These are phyloP conservation scores for Echinometra lucunter DNA, from an alignment of 53 echinoderm and acorn worm genomes.

Conservation along the genomic window DNA sequence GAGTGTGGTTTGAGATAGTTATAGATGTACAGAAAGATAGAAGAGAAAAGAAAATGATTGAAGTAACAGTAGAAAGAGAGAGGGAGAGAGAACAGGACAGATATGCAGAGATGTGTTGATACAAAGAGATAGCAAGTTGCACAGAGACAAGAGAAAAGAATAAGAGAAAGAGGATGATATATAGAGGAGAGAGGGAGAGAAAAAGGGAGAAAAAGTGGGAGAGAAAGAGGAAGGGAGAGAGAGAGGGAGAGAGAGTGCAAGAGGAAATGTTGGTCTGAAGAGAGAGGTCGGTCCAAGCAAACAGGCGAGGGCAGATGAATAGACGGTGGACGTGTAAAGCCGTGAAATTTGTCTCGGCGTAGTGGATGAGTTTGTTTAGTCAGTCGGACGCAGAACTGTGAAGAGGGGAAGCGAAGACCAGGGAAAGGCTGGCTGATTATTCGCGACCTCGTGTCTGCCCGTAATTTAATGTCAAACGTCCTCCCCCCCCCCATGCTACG, in stretches of 20 bases:
- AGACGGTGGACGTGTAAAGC: slow-evolving; percentile 41
- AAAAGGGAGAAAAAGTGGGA: not conserved
- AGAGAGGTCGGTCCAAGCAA: not conserved
- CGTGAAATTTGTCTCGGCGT: slow-evolving; percentile 30
- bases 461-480: slow-evolving; percentile 11
- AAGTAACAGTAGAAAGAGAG: no score
- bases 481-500: not conserved
- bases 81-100: not conserved
- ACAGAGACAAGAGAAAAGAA: not conserved
- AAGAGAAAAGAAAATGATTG: no score
- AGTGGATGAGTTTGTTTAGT: slow-evolving; percentile 37
- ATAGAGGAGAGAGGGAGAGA: not conserved
- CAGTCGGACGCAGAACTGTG: slow-evolving; percentile 22
- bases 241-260: not conserved
- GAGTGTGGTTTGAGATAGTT: no score
- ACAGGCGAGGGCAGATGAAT: slow-evolving; percentile 25
- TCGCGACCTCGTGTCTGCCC: slow-evolving; percentile 8
- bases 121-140: not conserved
- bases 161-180: no score
- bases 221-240: not conserved
- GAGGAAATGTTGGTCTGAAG: slow-evolving; percentile 35
- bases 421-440: not conserved
- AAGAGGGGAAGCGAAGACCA: slow-evolving; percentile 31
- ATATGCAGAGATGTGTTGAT: not conserved
- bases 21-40: no score